Conservation (phyloP, 2,113 vertebrate genomes). For the Alces alces region DNA sequence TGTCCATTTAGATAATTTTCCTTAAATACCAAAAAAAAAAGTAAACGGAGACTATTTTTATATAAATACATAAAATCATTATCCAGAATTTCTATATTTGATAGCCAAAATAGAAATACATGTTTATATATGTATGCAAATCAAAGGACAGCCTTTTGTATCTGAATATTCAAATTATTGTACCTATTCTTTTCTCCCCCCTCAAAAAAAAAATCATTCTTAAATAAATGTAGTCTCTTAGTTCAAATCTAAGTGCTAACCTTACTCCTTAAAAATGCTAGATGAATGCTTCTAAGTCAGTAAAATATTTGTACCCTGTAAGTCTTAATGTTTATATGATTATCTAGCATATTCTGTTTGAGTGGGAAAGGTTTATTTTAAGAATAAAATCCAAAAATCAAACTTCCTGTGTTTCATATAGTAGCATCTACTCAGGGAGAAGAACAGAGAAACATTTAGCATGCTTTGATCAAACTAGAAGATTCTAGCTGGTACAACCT, state of each 20-base stretch:
- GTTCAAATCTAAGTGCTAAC: background rate
- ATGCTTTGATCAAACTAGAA: background rate
- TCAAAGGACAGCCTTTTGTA: background rate
- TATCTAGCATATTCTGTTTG: background rate
- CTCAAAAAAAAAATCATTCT: background rate
- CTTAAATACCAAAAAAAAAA: background rate
- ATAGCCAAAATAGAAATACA: background rate
- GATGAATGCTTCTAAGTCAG: background rate
- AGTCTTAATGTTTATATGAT: background rate
- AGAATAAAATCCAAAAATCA: conserved; percentile 4
- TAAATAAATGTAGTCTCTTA: background rate
- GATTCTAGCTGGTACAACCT: background rate
- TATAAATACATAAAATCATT: background rate
- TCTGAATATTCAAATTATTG: background rate
- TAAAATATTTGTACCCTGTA: background rate
- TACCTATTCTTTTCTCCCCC: background rate
- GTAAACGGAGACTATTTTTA: background rate
- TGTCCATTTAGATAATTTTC: background rate
- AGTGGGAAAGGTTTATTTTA: background rate
- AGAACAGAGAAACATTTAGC: background rate
- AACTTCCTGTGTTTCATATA: conserved; percentile 17
- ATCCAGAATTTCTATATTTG: background rate
- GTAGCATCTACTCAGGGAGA: background rate
- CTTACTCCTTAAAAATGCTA: background rate
- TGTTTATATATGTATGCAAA: background rate